phyloP scores from a whole-genome alignment of 2,888 invertebrate species.

The Tetragonula carbonaria region DNA sequence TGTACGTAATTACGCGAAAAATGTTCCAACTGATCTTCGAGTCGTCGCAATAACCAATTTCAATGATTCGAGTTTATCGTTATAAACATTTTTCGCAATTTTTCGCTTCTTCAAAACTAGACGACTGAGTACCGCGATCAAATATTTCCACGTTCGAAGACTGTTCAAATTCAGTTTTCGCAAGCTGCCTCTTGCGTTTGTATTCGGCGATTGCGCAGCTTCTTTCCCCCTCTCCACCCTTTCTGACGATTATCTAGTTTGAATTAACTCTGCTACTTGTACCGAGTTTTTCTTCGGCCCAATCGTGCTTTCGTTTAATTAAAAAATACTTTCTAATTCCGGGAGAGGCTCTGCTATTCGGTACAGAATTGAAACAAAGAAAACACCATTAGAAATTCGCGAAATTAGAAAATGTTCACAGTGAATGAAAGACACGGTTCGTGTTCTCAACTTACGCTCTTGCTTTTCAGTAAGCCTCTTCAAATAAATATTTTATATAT shows the following conservation, averaged over 20 bases:
- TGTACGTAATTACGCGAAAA: too few species aligned
- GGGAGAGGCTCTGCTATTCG: background rate
- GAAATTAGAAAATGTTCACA: background rate
- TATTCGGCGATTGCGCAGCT: background rate
- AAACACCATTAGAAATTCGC: background rate
- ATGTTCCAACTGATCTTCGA: too few species aligned
- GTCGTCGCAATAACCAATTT: background rate
- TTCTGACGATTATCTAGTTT: background rate
- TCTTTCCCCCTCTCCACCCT: too few species aligned
- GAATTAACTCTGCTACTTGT: background rate
- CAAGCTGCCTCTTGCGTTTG: background rate
- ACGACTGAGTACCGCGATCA: background rate
- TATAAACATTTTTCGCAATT: background rate
- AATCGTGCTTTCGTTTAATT: background rate
- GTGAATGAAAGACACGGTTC: background rate
- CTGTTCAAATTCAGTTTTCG: background rate
- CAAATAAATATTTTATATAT: too few species aligned
- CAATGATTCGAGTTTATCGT: background rate
- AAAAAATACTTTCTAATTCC: background rate
- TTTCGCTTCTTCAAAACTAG: background rate
- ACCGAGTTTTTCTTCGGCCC: background rate
- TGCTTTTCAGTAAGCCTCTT: too few species aligned
- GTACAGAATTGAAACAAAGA: background rate
- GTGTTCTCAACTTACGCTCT: background rate
- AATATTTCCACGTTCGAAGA: background rate